Base-by-base conservation (phyloP, 2,888 invertebrate genomes). In the Iphiclides podalirius region DNA sequence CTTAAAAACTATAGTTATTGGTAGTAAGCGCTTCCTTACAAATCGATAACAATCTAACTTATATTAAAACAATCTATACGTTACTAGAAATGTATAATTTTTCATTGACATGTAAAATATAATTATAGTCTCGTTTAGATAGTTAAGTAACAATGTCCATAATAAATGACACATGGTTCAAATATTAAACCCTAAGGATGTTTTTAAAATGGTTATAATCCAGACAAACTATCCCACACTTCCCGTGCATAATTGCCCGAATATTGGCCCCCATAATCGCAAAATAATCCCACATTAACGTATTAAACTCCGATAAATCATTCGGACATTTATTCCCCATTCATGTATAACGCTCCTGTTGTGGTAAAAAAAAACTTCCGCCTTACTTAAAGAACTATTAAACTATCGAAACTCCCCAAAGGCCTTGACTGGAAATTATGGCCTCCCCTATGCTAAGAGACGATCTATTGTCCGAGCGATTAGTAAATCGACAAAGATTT, bases 401-500 rank as follows among this genome's bases (percentile, higher is more conserved):
- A 46, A 53, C 31, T 49, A 51, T 47, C 35, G 34, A 50, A 44
- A 51, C 52, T 43, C 53, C 56, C 51, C 35, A 40, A 26, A 46
- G 57, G 33, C 59, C 60, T 63, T 61, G 58, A 34, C 33, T 53
- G 66, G 65, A 66, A 60, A 52, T 59, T 49, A 50, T 50, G 49
- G 34, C 41, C 57, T 72, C 77, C 75, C 73, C 72, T 67, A 67
- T 67, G 52, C 52, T 50, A 60, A 62, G 58, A 61, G 60, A 56
- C 58, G 58, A 57, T 47, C 70, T 66, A 73, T 73, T 75, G 74
- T 67, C 66, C 64, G 59, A 63, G 66, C 67, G 66, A 76, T 75
- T 79, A 75, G 69, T 79, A 72, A 79, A 78, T 70, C 67, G 69
- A 63, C 59, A 74, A 72, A 67, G 70, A 72, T 75, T 69, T 55